These are phyloP conservation scores for Bettongia penicillata DNA, from an alignment of 2,113 vertebrate species.

Conservation along the genomic window DNA sequence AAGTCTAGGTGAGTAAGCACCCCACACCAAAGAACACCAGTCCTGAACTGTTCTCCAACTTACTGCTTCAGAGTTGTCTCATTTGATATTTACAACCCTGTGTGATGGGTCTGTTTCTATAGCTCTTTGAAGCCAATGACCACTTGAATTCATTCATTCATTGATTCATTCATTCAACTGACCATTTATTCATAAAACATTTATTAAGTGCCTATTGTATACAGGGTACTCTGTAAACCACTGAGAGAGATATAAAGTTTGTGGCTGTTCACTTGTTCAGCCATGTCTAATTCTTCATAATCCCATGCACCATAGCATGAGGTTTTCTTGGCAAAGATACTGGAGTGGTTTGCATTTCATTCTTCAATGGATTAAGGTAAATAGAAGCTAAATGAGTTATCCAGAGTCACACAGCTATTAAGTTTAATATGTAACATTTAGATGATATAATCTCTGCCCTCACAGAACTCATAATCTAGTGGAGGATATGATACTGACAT, in stretches of 20 bases:
- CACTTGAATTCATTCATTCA: not conserved
- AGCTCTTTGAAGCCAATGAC: not conserved
- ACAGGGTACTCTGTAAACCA: not conserved
- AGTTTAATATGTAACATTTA: not conserved
- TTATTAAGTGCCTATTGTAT: too few species aligned
- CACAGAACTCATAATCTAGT: not conserved
- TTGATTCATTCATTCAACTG: not conserved
- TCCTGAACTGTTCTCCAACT: not conserved
- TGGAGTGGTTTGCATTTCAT: not conserved
- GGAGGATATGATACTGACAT: not conserved
- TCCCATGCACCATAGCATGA: not conserved
- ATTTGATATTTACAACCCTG: not conserved
- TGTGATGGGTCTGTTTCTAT: not conserved
- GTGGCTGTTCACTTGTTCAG: not conserved
- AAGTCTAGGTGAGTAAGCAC: not conserved
- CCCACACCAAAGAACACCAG: not conserved
- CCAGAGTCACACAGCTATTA: not conserved
- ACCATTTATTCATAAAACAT: not conserved
- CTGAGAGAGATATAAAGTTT: not conserved
- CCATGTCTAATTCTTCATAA: not conserved
- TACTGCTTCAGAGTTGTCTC: not conserved
- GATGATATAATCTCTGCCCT: too few species aligned
- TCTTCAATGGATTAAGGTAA: not conserved
- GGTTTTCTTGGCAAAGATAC: not conserved
- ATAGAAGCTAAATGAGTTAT: not conserved